Percentiles rank a stretch among this genome's conserved stretches.
Evolutionary conservation across 2,113 vertebrate genomes (phyloP).

Genomic region (Malurus cyaneus): DNA sequence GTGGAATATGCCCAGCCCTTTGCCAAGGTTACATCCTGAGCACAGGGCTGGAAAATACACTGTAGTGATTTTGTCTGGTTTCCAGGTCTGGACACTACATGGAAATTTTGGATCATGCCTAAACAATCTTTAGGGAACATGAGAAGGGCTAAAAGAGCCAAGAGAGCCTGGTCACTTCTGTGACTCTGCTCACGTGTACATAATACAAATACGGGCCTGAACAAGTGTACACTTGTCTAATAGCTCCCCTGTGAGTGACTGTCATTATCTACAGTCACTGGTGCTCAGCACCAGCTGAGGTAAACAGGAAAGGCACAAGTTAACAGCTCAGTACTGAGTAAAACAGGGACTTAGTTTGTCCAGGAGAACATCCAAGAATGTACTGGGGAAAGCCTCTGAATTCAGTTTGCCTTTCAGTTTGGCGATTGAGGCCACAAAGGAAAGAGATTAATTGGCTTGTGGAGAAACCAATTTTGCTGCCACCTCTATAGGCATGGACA

Average conservation of each 20-base stretch:
- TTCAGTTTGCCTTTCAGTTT: neutral
- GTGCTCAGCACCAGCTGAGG: neutral
- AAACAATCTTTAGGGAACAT: neutral
- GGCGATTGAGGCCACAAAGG: neutral
- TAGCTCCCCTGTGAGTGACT: neutral
- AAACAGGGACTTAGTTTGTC: neutral
- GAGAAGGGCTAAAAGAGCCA: neutral
- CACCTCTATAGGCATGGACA: neutral
- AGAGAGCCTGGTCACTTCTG: neutral
- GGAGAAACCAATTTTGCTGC: neutral
- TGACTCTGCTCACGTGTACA: neutral
- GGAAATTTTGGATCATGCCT: neutral
- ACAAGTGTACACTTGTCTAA: neutral
- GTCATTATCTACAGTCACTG: neutral
- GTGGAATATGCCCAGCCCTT: neutral
- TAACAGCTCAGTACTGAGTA: neutral
- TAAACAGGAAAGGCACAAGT: neutral
- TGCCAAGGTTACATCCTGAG: neutral
- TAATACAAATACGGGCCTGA: too few relatives aligned
- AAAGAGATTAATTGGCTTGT: fast-evolving
- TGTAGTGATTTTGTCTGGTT: neutral
- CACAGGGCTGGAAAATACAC: neutral
- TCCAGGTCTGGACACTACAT: neutral
- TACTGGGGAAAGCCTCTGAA: neutral
- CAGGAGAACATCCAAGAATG: neutral